Evolutionary conservation across 2,888 invertebrate genomes (phyloP).

Genomic region (Eutolmus rufibarbis): DNA sequence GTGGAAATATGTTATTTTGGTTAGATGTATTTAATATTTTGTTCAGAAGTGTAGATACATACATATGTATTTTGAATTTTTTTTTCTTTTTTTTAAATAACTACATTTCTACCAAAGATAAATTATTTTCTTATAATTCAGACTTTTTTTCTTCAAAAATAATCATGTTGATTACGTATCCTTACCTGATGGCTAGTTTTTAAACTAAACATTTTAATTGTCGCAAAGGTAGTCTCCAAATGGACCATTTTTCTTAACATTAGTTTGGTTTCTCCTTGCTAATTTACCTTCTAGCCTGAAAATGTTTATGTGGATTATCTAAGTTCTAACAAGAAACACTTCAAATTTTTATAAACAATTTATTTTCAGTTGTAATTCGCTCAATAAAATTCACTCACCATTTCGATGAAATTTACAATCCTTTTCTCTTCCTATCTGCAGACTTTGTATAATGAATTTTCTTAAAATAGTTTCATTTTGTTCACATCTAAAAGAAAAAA

Average conservation of each 20-base stretch:
- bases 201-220: no score
- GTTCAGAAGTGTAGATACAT: no score
- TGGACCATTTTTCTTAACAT: no score
- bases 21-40: no score
- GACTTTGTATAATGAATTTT: constrained; percentile 24
- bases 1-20: no score
- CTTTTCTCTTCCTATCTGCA: neutral
- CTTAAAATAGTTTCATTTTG: constrained; percentile 30
- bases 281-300: neutral
- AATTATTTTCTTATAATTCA: no score
- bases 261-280: neutral
- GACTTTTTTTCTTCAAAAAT: no score
- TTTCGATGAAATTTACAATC: constrained; percentile 23
- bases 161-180: no score
- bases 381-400: constrained; percentile 19
- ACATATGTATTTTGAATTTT: no score
- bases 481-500: constrained; percentile 18
- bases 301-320: neutral
- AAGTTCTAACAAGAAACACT: neutral
- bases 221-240: neutral
- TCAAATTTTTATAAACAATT: constrained; percentile 32
- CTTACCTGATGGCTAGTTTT: no score
- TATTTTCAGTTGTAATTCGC: constrained; percentile 19
- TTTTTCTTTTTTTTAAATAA: no score
- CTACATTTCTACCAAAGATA: no score